These are phyloP conservation scores for Julus scanicus DNA, from an alignment of 2,888 invertebrate genomes.

Conservation along the genomic window DNA sequence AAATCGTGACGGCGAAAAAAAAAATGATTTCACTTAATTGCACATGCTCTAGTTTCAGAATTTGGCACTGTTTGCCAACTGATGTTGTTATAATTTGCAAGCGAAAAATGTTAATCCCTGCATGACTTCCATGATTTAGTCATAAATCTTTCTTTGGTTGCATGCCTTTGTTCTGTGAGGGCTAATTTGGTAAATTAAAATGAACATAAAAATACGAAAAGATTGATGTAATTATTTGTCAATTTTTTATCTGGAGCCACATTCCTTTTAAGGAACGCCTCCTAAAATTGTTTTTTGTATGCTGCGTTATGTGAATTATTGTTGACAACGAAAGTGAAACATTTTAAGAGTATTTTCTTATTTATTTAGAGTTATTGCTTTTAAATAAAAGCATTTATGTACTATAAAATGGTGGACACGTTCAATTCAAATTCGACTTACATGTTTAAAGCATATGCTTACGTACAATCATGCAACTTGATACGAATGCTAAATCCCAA, in stretches of 20 bases:
- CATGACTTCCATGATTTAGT: slow-evolving; percentile 14
- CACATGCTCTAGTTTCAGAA: not conserved
- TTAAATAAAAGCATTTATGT: too few species aligned
- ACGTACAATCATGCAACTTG: too few species aligned
- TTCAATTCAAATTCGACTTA: too few species aligned
- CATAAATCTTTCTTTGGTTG: not conserved
- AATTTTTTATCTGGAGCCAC: not conserved
- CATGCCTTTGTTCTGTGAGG: not conserved
- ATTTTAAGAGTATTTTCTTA: too few species aligned
- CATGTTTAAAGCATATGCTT: too few species aligned
- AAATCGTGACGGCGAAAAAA: slow-evolving; percentile 23
- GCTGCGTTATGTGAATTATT: too few species aligned
- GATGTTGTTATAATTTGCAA: not conserved
- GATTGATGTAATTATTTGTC: slow-evolving; percentile 1
- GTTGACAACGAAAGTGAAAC: too few species aligned
- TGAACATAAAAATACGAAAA: not conserved
- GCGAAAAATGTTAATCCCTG: not conserved
- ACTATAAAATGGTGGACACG: too few species aligned
- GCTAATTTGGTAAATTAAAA: not conserved
- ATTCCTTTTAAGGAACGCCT: not conserved
- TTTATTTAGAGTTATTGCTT: too few species aligned
- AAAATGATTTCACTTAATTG: slow-evolving; percentile 13
- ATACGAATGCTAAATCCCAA: too few species aligned
- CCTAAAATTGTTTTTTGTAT: not conserved
- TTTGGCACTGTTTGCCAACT: slow-evolving; percentile 3